These are phyloP conservation scores for Phragmatobia fuliginosa DNA, from an alignment of 2,888 invertebrate genomes.

Conservation along the genomic window DNA sequence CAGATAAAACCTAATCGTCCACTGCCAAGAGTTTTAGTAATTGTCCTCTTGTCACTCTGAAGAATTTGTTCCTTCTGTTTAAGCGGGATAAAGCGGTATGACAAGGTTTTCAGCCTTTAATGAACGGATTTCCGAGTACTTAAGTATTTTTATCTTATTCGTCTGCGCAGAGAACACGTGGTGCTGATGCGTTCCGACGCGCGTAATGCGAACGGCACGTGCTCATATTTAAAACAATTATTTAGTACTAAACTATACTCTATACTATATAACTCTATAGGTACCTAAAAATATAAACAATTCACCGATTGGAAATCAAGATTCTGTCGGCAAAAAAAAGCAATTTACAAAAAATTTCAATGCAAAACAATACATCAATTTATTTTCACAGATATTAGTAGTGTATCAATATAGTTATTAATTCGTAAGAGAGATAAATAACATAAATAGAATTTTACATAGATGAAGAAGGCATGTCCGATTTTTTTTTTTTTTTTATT, in stretches of 20 bases:
- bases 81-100: neutral
- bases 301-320: neutral
- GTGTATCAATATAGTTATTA: neutral
- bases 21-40: too few relatives aligned
- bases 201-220: constrained; percentile 38
- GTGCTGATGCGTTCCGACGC: constrained; percentile 42
- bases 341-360: too few relatives aligned
- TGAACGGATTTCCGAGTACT: constrained; percentile 2
- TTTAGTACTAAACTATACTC: too few relatives aligned
- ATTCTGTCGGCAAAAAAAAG: neutral
- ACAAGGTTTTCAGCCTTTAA: neutral
- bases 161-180: neutral
- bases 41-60: too few relatives aligned
- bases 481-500: too few relatives aligned
- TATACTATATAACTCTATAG: too few relatives aligned
- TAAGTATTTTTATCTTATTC: neutral
- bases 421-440: too few relatives aligned
- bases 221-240: constrained; percentile 11
- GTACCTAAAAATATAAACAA: neutral
- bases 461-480: neutral
- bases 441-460: neutral
- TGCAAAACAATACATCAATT: too few relatives aligned
- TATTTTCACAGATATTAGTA: neutral
- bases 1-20: too few relatives aligned
- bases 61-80: neutral